Conservation (phyloP, 2,797 vertebrate genomes). For the Aldrovandia affinis region DNA sequence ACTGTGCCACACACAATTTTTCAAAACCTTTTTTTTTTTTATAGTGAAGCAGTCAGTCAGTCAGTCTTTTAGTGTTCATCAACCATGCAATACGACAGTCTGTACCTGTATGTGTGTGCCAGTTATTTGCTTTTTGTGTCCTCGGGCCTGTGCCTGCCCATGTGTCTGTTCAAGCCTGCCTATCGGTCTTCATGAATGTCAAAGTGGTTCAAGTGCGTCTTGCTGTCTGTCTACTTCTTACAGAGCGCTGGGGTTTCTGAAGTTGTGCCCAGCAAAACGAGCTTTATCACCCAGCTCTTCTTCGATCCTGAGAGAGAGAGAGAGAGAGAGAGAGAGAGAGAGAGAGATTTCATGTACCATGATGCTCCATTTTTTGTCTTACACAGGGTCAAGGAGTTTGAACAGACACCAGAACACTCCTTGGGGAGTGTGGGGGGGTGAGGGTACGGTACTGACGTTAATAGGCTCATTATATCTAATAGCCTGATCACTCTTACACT, state of each 20-base stretch:
- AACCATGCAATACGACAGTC: conserved; percentile 12
- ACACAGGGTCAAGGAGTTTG: not conserved
- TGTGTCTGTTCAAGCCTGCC: conserved; percentile 28
- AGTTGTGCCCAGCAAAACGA: conserved; percentile 90
- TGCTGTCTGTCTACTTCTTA: conserved; percentile 60
- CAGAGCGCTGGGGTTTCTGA: conserved; percentile 89
- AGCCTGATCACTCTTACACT: not conserved
- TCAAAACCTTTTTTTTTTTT: conserved; percentile 18
- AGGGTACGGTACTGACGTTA: not conserved
- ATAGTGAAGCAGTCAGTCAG: conserved; percentile 33
- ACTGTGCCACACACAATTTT: conserved; percentile 30
- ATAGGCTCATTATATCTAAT: not conserved
- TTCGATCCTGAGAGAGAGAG: conserved; percentile 81
- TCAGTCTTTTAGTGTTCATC: conserved; percentile 6
- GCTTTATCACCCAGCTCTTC: conserved; percentile 91
- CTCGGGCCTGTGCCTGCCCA: conserved; percentile 29
- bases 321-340: not conserved
- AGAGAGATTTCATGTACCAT: not conserved
- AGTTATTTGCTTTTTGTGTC: conserved; percentile 3
- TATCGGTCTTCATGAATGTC: conserved; percentile 15
- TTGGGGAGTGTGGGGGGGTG: not conserved
- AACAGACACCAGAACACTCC: not conserved
- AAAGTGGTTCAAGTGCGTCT: conserved; percentile 16
- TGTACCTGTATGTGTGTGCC: not conserved
- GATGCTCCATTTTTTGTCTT: not conserved